Base-by-base conservation (phyloP, 2,113 vertebrate genomes). In the Ptychochromis oligacanthus region DNA sequence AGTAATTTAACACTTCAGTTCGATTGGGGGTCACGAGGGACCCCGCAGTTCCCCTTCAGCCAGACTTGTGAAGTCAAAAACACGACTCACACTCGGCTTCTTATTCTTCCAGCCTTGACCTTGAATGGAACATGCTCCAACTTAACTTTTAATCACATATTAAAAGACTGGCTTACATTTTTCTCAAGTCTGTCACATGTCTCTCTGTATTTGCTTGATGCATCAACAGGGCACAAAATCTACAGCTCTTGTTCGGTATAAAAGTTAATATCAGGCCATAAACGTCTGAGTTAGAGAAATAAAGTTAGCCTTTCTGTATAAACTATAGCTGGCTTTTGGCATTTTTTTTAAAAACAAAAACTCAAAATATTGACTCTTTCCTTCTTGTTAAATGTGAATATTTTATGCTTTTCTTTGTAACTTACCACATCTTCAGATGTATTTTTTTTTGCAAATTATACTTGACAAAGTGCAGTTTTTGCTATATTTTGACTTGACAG, bases 1-100 rank as follows among this genome's bases (percentile, higher is more conserved):
- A 61, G 90, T 85, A 88, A 90, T 89, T 75, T 34, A 78, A 88
- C 77, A 83, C 87, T 74, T 15, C 4, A n/a, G 61, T 5, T 84
- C 18, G 46, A 64, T 8, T n/a, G 36, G 11, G 54, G 56, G 10
- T 54, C 20, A 4, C 18, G 22, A 26, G 57, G 26, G 60, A 55
- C 28, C 40, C 54, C 0, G 17, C 11, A 3, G 14, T 18, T 2
- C 74, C 78, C 90, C 84, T 89, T 84, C 87, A 85, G 18, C 1
- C 8, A 5, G 17, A 61, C 20, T 36, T 6, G 4, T 38, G 55
- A 67, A 79, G 87, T 84, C 80, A 36, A 38, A 74, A n/a, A 22
- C 22, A 18, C 9, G 80, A 57, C 3, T 46, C 31, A 13, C 26
- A 1, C 7, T 14, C 7, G 8, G 38, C 31, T 49, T 38, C 13